Evolutionary conservation across 2,113 vertebrate species (phyloP), one percentile per base, ranked within the genome.

Genomic region (Smithornis capensis): DNA sequence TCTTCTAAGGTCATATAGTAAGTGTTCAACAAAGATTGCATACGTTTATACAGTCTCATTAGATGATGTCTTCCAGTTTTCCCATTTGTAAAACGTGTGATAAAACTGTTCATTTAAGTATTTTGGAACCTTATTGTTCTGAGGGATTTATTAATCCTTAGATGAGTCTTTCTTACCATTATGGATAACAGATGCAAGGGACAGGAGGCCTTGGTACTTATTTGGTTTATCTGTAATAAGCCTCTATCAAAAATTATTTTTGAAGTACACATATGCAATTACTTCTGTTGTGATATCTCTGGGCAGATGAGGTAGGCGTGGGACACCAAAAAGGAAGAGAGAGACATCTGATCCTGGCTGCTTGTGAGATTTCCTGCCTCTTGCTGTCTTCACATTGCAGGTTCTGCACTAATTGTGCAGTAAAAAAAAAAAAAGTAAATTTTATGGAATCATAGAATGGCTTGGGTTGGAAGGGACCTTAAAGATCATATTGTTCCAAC

Each of bases 401-500:
- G 29, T 63, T 31, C 16, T 12, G 29, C 16, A 14, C n/a, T n/a
- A n/a, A n/a, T n/a, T n/a, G n/a, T n/a, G n/a, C n/a, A n/a, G n/a
- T n/a, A n/a, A n/a, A n/a, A n/a, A n/a, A n/a, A 44, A 47, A 29
- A 56, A 81, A 84, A 29, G 3, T 2, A 29, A 9, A 12, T 49
- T 38, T 33, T 37, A 16, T 3, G 2, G 12, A 28, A 12, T 59
- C 12, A 38, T 23, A 14, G 16, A 14, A 31, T 8, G 19, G 4
- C 45, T 60, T 60, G 69, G 13, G 16, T 14, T 17, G n/a, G 31
- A 22, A 73, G 12, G 31, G 31, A 65, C 7, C 14, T 57, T 19
- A 42, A 42, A 64, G 18, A 6, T 12, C 38, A 28, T 7, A 19
- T 19, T 0, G 0, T 27, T 4, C 50, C n/a, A 14, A 6, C 15